phyloP scores from a whole-genome alignment of 2,113 vertebrate genomes.

The Theristicus caerulescens region DNA sequence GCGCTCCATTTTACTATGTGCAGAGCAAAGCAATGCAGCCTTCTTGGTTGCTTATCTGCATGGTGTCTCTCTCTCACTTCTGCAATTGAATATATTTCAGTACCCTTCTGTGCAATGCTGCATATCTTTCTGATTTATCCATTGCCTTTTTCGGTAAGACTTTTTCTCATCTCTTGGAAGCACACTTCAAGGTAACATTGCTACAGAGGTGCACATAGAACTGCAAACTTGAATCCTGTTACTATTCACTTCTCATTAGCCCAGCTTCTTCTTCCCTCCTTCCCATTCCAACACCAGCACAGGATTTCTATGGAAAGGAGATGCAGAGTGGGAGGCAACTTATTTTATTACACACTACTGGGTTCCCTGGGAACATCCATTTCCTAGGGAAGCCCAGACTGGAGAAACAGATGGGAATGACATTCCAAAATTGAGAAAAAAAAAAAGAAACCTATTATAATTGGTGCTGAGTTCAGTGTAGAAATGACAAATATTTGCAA shows the following conservation, averaged over 20 bases:
- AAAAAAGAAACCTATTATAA: background rate
- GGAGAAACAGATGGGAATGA: background rate
- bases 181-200: background rate
- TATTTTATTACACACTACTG: background rate
- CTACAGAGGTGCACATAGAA: background rate
- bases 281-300: background rate
- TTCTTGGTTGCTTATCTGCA: background rate
- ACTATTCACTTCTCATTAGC: background rate
- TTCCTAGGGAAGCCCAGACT: background rate
- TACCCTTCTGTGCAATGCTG: background rate
- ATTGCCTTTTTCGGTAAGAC: background rate
- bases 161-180: background rate
- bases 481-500: constrained; percentile 9
- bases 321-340: background rate
- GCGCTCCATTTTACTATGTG: background rate
- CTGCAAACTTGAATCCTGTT: background rate
- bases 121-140: background rate
- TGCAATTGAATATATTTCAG: background rate
- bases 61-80: background rate
- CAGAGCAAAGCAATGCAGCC: background rate
- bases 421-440: background rate
- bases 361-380: background rate
- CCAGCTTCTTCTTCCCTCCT: background rate
- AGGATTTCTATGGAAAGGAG: background rate
- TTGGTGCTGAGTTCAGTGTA: background rate